Conservation (phyloP, 2,113 vertebrate species). For the pig (Sus scrofa) region T2T-Sscrofa CM000817.6:12966001-12966500, state of each 20-base stretch:
- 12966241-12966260: not conserved
- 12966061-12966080: not conserved
- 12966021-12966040: not conserved
- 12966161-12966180: not conserved
- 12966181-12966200: not conserved
- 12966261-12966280: not conserved
- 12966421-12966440: not conserved
- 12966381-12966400: not conserved
- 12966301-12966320: not conserved
- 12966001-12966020: not conserved
- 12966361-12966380: rapidly evolving
- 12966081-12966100: not conserved
- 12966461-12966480: not conserved
- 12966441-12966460: not conserved
- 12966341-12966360: not conserved
- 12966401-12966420: not conserved
- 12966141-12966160: not conserved
- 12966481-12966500: not conserved
- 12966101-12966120: not conserved
- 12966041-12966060: not conserved
- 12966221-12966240: not conserved
- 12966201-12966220: not conserved
- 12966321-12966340: not conserved
- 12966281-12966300: constrained; percentile 31
- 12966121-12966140: not conserved